Evolutionary conservation across 1,140 invertebrate species (phyloP).

Genomic region (Archivesica marissinica): DNA sequence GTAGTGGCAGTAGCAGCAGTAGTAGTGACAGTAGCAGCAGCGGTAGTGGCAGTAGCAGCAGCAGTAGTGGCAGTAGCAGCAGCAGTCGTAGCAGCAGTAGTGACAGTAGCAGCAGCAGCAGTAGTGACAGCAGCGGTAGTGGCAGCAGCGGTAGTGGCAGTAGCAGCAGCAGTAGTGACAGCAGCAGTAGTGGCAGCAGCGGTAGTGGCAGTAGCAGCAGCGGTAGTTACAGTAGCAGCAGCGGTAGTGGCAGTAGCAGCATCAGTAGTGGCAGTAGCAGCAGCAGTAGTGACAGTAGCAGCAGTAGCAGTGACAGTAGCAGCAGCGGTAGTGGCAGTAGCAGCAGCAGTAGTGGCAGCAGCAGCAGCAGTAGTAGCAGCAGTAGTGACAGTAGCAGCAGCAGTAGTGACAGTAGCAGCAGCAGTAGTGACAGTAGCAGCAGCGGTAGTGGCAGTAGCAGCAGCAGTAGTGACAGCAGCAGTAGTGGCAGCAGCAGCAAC

Average conservation of each 20-base stretch:
- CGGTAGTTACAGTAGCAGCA: too few relatives aligned
- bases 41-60: neutral
- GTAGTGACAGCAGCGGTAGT: neutral
- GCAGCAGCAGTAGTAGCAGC: conserved; percentile 1
- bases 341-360: neutral
- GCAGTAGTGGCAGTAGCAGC: too few relatives aligned
- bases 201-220: neutral
- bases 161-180: neutral
- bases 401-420: too few relatives aligned
- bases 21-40: neutral
- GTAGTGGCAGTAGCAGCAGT: neutral
- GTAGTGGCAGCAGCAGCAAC: too few relatives aligned
- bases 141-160: neutral
- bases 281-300: too few relatives aligned
- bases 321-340: conserved; percentile 1
- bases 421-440: too few relatives aligned
- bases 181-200: neutral
- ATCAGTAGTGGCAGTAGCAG: too few relatives aligned
- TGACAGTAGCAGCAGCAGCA: neutral
- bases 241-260: too few relatives aligned
- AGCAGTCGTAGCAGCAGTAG: too few relatives aligned
- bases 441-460: too few relatives aligned
- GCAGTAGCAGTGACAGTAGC: neutral
- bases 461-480: too few relatives aligned
- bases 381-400: too few relatives aligned